These are phyloP conservation scores for Sminthurinus signatus DNA, from an alignment of 1,140 invertebrate species.

Conservation along the genomic window DNA sequence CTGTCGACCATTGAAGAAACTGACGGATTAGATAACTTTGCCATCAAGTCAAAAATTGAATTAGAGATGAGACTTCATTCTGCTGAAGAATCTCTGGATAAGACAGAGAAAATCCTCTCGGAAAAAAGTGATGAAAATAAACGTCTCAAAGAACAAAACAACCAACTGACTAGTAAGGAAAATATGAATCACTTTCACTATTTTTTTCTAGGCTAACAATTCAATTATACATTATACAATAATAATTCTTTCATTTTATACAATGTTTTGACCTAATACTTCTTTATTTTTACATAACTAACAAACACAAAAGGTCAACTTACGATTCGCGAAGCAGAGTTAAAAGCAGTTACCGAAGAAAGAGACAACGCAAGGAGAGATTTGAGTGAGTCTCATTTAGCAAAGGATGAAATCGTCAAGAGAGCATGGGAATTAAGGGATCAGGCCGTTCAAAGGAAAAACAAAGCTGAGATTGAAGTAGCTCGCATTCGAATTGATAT, in stretches of 20 bases:
- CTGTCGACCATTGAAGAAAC: slow-evolving; percentile 50
- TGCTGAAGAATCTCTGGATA: slow-evolving; percentile 56
- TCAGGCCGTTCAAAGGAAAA: slow-evolving; percentile 77
- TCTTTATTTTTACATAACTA: no score
- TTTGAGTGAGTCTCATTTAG: slow-evolving; percentile 47
- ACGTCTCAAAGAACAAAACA: slow-evolving; percentile 66
- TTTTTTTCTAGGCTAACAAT: background rate
- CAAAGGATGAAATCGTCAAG: slow-evolving; percentile 67
- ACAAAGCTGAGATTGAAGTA: slow-evolving; percentile 76
- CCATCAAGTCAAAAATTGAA: slow-evolving; percentile 49
- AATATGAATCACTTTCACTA: slow-evolving; percentile 41
- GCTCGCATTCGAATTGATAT: slow-evolving; percentile 83
- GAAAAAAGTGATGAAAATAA: slow-evolving; percentile 72
- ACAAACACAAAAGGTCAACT: slow-evolving; percentile 55
- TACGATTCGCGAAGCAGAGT: slow-evolving; percentile 72
- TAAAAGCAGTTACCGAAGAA: slow-evolving; percentile 70
- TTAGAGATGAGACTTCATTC: slow-evolving; percentile 49
- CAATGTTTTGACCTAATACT: no score
- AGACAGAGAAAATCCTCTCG: slow-evolving; percentile 62
- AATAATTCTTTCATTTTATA: background rate
- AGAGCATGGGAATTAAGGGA: slow-evolving; percentile 77
- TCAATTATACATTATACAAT: background rate
- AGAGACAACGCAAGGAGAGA: slow-evolving; percentile 69
- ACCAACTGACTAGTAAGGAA: slow-evolving; percentile 71
- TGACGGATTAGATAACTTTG: slow-evolving; percentile 43